Evolutionary conservation across 2,888 invertebrate genomes (phyloP), one percentile per base, ranked within the genome.

Genomic region (Chrysolina haemoptera): DNA sequence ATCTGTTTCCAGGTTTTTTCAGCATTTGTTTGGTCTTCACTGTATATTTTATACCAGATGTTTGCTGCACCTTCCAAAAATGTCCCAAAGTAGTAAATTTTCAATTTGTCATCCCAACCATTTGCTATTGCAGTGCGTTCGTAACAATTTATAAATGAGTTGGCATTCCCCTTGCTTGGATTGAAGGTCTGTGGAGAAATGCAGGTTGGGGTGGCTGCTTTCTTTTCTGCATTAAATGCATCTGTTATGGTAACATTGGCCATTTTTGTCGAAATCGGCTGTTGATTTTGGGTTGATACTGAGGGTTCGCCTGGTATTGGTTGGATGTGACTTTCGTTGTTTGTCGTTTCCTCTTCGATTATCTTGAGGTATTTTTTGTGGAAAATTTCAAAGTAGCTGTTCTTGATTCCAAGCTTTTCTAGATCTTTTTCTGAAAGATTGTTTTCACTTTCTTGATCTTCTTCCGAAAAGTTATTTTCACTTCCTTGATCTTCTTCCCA

Each of bases 151-250:
- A 53, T 16, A 16, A 50, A 50, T 50, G 10, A 16, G 2, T 18
- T 50, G 1, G 50, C 67, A 16, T 71, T 59, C 8, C 59, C 65
- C 9, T 41, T 59, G 12, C 62, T 18, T n/a, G 71, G 71, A 55
- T 71, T 62, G 62, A 71, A 71, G 1, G 50, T 71, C n/a, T 66
- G 71, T 18, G 71, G 71, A n/a, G 67, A 67, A 18, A 71, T 66
- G 40, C 67, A 71, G 27, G 55, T 66, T 20, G 71, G 68, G 18
- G 35, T 59, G 1, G 68, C 71, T 48, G 48, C 59, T n/a, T n/a
- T 16, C 14, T 35, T 59, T 59, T 4, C 20, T 22, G 50, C 18
- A 16, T 14, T 50, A 8, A 62, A 62, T 0, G 59, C 22, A 10
- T 59, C 68, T 55, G 40, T 22, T n/a, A n/a, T n/a, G n/a, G n/a